A percentile compares a stretch with the other conserved stretches of the same genome.
Conservation (phyloP, 2,797 vertebrate genomes). For the Florisuga fusca region DNA sequence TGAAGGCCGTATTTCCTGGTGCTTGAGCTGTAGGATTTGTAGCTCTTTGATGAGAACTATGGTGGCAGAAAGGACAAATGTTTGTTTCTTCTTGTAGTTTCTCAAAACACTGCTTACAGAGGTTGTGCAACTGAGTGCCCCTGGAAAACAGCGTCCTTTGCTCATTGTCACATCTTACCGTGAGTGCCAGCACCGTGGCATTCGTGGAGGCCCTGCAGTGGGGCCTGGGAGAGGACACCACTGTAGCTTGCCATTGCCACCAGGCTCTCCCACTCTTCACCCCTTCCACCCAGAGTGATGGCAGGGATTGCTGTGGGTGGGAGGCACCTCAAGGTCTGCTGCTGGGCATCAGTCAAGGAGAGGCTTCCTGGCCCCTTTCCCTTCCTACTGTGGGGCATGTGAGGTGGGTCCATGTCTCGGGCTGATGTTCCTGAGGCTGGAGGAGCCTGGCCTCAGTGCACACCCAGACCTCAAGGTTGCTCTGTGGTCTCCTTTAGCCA, state of each 20-base stretch:
- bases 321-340: fast-evolving
- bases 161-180: not conserved
- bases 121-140: not conserved
- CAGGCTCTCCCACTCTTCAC: not conserved
- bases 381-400: not conserved
- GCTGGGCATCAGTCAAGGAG: not conserved
- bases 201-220: not conserved
- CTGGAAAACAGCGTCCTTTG: not conserved
- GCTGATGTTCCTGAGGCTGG: fast-evolving
- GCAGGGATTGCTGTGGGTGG: fast-evolving
- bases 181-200: fast-evolving
- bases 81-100: not conserved
- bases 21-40: not conserved
- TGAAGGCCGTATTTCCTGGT: not conserved
- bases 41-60: not conserved
- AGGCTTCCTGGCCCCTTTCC: not conserved
- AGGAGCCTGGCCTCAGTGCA: not conserved
- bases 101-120: not conserved
- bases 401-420: not conserved
- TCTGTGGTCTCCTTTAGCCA: fast-evolving
- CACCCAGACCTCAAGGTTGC: fast-evolving
- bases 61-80: not conserved
- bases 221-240: not conserved
- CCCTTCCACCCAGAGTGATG: not conserved
- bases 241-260: not conserved